Base-by-base conservation (phyloP, 2,113 vertebrate species). In the Nerophis ophidion region DNA sequence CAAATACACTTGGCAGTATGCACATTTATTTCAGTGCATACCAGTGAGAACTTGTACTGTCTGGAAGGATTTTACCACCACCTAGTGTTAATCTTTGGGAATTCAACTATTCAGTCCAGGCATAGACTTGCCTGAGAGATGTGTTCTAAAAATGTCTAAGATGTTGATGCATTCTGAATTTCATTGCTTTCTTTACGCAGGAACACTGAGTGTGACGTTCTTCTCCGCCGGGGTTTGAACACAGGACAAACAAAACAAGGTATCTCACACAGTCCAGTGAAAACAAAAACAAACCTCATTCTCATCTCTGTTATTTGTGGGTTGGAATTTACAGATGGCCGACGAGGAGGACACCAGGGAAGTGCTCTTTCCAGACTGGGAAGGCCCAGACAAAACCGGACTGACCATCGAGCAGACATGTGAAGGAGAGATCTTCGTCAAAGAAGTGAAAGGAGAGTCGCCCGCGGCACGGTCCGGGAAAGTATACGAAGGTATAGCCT, bases 281-380 rank as follows among this genome's bases (percentile, higher is more conserved):
- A 26, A 0, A 62, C n/a, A 60, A 40, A 11, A 11, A 9, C 11
- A 40, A 56, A 40, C n/a, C 26, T 70, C 40, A 44, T 0, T 45
- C 12, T 57, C 11, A 6, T 50, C 33, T 8, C 15, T 7, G 3
- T 49, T 53, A 42, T 71, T 70, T 51, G 3, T 58, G 7, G 69
- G 53, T 15, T 48, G 46, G 47, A 67, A 8, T 57, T 57, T 64
- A 59, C 40, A 75, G 84, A 97, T 96, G 95, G 93, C 93, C 77
- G 91, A 91, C 3, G 92, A 95, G 14, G 94, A 97, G 52, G 89
- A 89, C 5, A 93, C 93, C 0, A 88, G 94, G 76, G 95, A 97
- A 79, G 89, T 97, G 51, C 88, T 98, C 54, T 92, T 97, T 80
- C 91, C 92, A 61, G 91, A 90, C 69, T 98, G 95, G 95, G 83